phyloP scores from a whole-genome alignment of 2,113 vertebrate species.

The Rhynchomys soricoides region DNA sequence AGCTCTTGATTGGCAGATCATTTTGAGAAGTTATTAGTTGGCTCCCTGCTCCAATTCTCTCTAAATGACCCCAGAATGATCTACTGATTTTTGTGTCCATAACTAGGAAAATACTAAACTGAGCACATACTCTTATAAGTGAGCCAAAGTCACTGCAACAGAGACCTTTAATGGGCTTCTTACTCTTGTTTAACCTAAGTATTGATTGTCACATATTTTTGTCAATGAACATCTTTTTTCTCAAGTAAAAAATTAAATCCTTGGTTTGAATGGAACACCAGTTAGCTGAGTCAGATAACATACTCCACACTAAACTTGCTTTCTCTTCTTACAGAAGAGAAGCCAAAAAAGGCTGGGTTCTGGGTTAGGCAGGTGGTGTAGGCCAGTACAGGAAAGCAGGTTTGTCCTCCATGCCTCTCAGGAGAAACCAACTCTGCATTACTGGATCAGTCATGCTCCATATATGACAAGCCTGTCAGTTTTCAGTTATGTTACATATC shows the following conservation, averaged over 20 bases:
- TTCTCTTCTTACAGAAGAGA: neutral
- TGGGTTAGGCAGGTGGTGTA: neutral
- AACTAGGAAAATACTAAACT: neutral
- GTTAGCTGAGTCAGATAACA: neutral
- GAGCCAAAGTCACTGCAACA: neutral
- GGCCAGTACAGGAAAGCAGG: neutral
- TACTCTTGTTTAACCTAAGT: neutral
- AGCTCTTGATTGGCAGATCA: constrained; percentile 29
- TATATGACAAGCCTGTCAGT: no score
- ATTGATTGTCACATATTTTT: neutral
- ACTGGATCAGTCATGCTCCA: neutral
- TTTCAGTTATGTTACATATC: neutral
- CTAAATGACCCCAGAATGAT: neutral
- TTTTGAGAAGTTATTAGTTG: neutral
- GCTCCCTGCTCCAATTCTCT: neutral
- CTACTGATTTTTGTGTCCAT: neutral
- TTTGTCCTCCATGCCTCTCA: neutral
- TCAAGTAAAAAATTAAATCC: constrained; percentile 15
- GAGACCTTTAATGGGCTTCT: neutral
- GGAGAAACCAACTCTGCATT: neutral
- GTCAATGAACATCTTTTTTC: neutral
- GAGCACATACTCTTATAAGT: neutral
- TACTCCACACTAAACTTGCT: neutral
- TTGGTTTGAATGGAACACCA: constrained; percentile 20
- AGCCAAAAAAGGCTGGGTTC: neutral